Percentiles rank a stretch among this genome's conserved stretches.
Evolutionary conservation across 2,113 vertebrate genomes (phyloP).

Genomic region (Ia io): DNA sequence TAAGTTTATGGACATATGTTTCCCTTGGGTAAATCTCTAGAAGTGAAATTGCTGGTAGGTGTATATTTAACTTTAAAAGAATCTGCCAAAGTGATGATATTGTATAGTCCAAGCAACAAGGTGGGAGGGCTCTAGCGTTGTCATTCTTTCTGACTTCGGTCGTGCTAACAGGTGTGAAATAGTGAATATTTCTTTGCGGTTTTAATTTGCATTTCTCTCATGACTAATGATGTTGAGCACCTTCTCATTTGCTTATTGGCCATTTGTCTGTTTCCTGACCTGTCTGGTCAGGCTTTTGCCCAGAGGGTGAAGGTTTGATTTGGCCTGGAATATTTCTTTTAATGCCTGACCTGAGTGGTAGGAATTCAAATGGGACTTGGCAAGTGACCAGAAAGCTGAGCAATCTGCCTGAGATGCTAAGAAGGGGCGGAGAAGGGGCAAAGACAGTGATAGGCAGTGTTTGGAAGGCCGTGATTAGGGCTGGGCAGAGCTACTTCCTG

Average conservation of each 20-base stretch:
- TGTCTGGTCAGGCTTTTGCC: background rate
- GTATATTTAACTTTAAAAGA: background rate
- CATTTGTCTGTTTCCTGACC: background rate
- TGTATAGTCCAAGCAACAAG: no score
- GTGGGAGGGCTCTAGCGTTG: background rate
- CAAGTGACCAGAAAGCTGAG: background rate
- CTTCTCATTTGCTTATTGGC: background rate
- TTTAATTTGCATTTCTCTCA: background rate
- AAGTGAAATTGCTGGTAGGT: background rate
- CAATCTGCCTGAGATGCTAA: background rate
- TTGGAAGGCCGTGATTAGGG: background rate
- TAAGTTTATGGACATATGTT: background rate
- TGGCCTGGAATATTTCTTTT: background rate
- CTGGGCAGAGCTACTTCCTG: background rate
- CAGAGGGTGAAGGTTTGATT: background rate
- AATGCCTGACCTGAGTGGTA: background rate
- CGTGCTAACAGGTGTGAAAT: background rate
- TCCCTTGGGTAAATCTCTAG: background rate
- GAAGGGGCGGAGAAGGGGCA: background rate
- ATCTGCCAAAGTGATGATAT: background rate
- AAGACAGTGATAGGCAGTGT: background rate
- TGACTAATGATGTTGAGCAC: no score
- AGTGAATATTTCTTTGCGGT: background rate
- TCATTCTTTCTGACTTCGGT: background rate
- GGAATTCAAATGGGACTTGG: background rate